A percentile compares a stretch with the other conserved stretches of the same genome.
phyloP scores from a whole-genome alignment of 2,113 vertebrate species.

The Trinectes maculatus region DNA sequence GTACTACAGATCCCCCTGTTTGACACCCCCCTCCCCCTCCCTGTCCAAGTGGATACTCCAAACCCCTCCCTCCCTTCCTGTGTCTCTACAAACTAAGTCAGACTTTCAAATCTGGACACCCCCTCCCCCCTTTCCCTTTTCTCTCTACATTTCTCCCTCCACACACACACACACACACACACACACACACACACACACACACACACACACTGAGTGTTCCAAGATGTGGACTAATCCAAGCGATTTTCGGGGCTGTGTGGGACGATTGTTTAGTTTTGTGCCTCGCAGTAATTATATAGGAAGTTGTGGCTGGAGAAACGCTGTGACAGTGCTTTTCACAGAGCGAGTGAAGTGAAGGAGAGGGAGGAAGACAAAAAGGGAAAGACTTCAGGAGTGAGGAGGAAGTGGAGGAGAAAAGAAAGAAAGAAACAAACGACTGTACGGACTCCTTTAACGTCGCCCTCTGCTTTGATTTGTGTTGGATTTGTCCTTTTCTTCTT shows the following conservation, averaged over 20 bases:
- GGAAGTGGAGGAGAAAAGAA: neutral
- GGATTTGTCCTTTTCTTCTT: neutral
- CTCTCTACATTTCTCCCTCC: slow-evolving; percentile 23
- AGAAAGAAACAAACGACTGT: neutral
- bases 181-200: slow-evolving; percentile 4
- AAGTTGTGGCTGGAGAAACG: slow-evolving; percentile 77
- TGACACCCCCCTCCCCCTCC: slow-evolving; percentile 32
- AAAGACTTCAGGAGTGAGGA: neutral
- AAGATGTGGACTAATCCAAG: slow-evolving; percentile 83
- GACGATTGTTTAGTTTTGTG: slow-evolving; percentile 81
- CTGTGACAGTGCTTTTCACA: slow-evolving; percentile 46
- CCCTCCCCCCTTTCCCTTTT: slow-evolving; percentile 17
- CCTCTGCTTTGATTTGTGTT: neutral
- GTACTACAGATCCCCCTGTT: slow-evolving; percentile 53
- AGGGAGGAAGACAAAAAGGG: neutral
- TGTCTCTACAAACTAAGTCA: slow-evolving; percentile 76
- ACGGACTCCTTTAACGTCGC: too few species aligned
- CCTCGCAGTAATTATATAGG: slow-evolving; percentile 83
- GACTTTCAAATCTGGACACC: slow-evolving; percentile 61
- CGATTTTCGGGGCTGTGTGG: slow-evolving; percentile 77
- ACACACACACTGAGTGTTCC: slow-evolving; percentile 72
- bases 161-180: slow-evolving; percentile 29
- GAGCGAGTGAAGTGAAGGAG: slow-evolving; percentile 13
- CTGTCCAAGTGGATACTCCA: slow-evolving; percentile 70
- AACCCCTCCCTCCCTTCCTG: slow-evolving; percentile 79